Base-by-base conservation (phyloP, 2,113 vertebrate species). In the Hypocryptadius cinnamomeus region DNA sequence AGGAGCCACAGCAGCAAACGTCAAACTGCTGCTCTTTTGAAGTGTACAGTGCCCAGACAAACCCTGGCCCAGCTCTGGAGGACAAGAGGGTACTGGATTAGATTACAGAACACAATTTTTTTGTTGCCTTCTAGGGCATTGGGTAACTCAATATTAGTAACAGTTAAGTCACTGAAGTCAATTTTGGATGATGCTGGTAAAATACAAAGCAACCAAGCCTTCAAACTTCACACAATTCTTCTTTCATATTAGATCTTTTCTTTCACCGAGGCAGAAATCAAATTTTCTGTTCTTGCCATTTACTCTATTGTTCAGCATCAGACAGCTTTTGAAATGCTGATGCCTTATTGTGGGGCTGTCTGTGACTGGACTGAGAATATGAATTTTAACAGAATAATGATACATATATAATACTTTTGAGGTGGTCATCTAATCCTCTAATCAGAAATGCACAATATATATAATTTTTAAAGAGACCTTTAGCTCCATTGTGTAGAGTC, bases 321-420 rank as follows among this genome's bases (percentile, higher is more conserved):
- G 35, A 66, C 16, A 89, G 56, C n/a, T 94, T 87, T 93, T 84
- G 79, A 92, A 94, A 94, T 83, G 69, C 68, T 87, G 86, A 93
- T 89, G 64, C 18, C n/a, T 90, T 87, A 47, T 53, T 76, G 61
- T 63, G 25, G 24, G 39, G 18, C 21, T 84, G 31, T 44, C 73
- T 92, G 70, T 77, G 78, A 81, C 69, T 80, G 30, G 71, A 96
- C 85, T 81, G 71, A 85, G 71, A 92, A 89, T 42, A 73, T 35
- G 30, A 93, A 91, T 90, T 92, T 93, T 84, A 85, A 88, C 39
- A 95, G 73, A 70, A 88, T 39, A 92, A 88, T 50, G 28, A 66
- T 80, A 56, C 51, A 92, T 81, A 83, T 15, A 24, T 31, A 93
- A 66, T 4, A 9, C 8, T 69, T 89, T 39, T 42, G 24, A 79